Evolutionary conservation across 1,140 invertebrate genomes (phyloP), one percentile per base, ranked within the genome.

Genomic region (Centruroides vittatus): DNA sequence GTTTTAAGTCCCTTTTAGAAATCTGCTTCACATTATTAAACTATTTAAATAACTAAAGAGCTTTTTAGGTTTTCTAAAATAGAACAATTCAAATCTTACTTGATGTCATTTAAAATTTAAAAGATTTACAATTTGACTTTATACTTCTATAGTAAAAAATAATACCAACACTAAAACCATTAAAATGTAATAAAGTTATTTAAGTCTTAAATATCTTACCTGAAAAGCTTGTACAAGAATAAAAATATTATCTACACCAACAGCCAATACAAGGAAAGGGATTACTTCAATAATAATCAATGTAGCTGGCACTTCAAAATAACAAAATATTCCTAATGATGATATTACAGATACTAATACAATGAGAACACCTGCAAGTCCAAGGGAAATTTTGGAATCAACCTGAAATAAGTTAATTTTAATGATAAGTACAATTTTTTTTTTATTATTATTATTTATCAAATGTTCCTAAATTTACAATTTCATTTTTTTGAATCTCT

Each of bases 191-290:
- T 8, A 41, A 41, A 41, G 41, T 41, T 41, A 41, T 41, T 8
- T 6, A 41, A 6, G 41, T 41, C 5, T 41, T 23, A 23, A 23
- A 41, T 6, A 41, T 59, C 11, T 58, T 60, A 65, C 76, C 70
- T 79, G 77, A 65, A 72, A 81, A 3, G 74, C 70, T 70, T 81
- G 94, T 2, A 94, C 86, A 47, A 99, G 76, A 63, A 97, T 89
- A 69, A 96, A 97, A 63, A 97, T 93, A 70, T 96, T 96, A 74
- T 97, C 93, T 1, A 96, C 89, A 46, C 93, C 93, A 5, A 96
- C 86, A 62, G 93, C 91, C 35, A 96, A 74, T 11, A 95, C 85
- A 53, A 96, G 79, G 73, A 96, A 96, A 11, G 93, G 93, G 60
- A 95, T 86, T 4, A 99, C 89, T 79, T 99, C 93, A 60, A 95